Conservation (phyloP, 2,888 invertebrate genomes). For the Pyrrhia umbra region DNA sequence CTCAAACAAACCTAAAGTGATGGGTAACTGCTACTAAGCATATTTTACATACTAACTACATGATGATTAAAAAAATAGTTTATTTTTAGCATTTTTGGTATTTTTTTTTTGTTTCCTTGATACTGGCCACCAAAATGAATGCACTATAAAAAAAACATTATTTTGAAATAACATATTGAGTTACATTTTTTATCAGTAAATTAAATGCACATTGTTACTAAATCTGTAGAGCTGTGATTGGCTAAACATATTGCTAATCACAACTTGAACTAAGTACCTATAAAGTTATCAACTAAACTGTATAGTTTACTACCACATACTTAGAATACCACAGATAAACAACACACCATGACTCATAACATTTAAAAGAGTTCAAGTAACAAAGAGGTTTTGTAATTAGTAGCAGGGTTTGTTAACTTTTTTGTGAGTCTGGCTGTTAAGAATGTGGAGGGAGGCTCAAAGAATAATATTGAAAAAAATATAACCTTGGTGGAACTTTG, state of each 20-base stretch:
- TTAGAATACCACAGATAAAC: slow-evolving; percentile 51
- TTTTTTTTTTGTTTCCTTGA: no score
- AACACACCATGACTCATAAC: slow-evolving; percentile 49
- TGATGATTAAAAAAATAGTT: no score
- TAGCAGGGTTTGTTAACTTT: slow-evolving; percentile 46
- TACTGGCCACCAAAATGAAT: no score
- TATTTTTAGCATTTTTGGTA: no score
- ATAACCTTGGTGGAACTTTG: slow-evolving; percentile 33
- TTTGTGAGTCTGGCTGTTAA: slow-evolving; percentile 50
- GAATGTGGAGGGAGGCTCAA: slow-evolving; percentile 22
- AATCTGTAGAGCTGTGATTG: background rate
- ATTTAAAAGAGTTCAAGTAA: slow-evolving; percentile 44
- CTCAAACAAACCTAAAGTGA: no score
- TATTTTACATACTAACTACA: no score
- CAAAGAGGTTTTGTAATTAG: slow-evolving; percentile 53
- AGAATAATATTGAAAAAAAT: slow-evolving; percentile 39
- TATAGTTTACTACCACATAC: slow-evolving; percentile 19
- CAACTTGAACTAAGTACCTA: slow-evolving; percentile 19
- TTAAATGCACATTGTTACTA: background rate
- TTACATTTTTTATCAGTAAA: background rate
- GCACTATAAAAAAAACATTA: no score
- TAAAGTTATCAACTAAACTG: slow-evolving; percentile 26
- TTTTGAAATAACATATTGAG: no score
- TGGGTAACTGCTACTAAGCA: no score
- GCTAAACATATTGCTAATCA: slow-evolving; percentile 21